Base-by-base conservation (phyloP, 2,797 vertebrate genomes). In the Sebastes flavidus region DNA sequence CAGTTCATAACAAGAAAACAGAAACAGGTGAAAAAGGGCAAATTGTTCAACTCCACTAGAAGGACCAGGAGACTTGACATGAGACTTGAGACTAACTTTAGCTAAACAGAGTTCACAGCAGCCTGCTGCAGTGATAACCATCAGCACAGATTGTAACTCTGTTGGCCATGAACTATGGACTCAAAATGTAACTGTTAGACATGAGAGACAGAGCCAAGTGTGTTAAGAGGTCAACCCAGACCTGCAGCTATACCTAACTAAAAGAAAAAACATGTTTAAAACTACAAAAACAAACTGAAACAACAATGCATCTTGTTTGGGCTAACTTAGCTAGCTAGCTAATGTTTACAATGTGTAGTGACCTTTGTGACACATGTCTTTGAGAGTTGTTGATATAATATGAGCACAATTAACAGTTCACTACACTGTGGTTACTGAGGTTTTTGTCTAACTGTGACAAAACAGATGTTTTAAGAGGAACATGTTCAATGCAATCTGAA, bases 91-190 rank as follows among this genome's bases (percentile, higher is more conserved):
- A 42, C 38, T 42, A 42, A 42, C 13, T 42, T 6, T 42, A 42
- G 14, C 6, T 42, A 42, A 42, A 42, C 13, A 42, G 38, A 42
- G 38, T 16, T 14, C 38, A 18, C 6, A 49, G 16, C 46, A 20
- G 18, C 3, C 46, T 49, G 46, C 46, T 20, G 46, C 1, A 49
- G 46, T 49, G 46, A 18, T 49, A 49, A 49, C 18, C 18, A 18
- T 49, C 46, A 49, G 25, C 85, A 82, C 91, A 88, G 34, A 76
- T 81, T 42, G 12, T 69, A 11, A 9, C 49, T 62, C 1, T 34
- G 60, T 0, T 72, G 34, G 27, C 71, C 74, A 22, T 91, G 90
- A 79, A 89, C 84, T 83, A 20, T 94, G 92, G 78, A 91, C 91
- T 86, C 14, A n/a, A 20, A 55, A 0, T 52, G 20, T 2, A 5